Conservation (phyloP, 2,888 invertebrate genomes). For the Drosophila melanosoma region DNA sequence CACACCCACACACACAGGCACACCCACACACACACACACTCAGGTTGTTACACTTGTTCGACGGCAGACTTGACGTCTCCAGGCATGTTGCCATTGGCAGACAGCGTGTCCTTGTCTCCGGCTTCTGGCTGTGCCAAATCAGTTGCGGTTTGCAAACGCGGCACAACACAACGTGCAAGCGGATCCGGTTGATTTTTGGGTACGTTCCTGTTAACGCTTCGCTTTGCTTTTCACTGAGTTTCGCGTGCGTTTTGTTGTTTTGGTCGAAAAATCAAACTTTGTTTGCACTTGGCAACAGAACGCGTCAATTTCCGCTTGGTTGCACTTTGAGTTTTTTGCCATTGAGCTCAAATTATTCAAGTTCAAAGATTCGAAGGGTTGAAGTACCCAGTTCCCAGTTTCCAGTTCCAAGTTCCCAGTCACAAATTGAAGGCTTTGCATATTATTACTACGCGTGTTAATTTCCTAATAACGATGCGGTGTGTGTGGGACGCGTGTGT, state of each 20-base stretch:
- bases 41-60: slow-evolving; percentile 47
- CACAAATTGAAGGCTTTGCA: slow-evolving; percentile 34
- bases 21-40: slow-evolving; percentile 5
- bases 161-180: slow-evolving; percentile 74
- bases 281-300: slow-evolving; percentile 48
- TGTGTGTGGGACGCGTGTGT: slow-evolving; percentile 35
- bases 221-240: slow-evolving; percentile 26
- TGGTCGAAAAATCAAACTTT: slow-evolving; percentile 36
- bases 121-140: slow-evolving; percentile 51
- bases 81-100: slow-evolving; percentile 48
- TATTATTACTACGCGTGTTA: slow-evolving; percentile 51
- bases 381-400: neutral
- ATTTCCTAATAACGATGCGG: slow-evolving; percentile 50
- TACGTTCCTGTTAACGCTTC: slow-evolving; percentile 6
- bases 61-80: slow-evolving; percentile 68
- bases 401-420: neutral
- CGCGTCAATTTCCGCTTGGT: slow-evolving; percentile 71
- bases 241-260: slow-evolving; percentile 42
- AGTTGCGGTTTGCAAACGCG: slow-evolving; percentile 83
- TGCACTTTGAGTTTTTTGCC: slow-evolving; percentile 61
- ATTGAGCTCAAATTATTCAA: slow-evolving; percentile 50
- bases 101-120: slow-evolving; percentile 63
- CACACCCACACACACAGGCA: slow-evolving; percentile 37
- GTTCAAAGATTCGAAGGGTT: slow-evolving; percentile 49
- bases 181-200: slow-evolving; percentile 26